Percentiles rank a stretch among this genome's conserved stretches.
These are phyloP conservation scores for Agrotis clavis DNA, from an alignment of 2,888 invertebrate species.

Conservation along the genomic window DNA sequence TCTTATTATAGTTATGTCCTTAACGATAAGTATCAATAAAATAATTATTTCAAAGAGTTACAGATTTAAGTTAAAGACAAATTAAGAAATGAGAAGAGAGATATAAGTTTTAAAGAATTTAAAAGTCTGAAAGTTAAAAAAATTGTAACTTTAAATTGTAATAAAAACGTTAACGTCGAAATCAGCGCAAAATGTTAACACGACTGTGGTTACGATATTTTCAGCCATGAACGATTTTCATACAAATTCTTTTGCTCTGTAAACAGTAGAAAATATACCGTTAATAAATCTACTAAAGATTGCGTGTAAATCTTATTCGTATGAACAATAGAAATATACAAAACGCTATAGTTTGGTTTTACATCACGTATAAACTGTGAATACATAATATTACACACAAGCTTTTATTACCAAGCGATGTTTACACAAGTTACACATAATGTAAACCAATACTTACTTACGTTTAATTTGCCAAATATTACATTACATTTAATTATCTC, in stretches of 20 bases:
- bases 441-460: slow-evolving; percentile 78
- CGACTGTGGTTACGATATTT: slow-evolving; percentile 44
- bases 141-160: slow-evolving; percentile 44
- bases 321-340: slow-evolving; percentile 89
- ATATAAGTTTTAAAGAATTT: slow-evolving; percentile 10
- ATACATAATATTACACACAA: slow-evolving; percentile 64
- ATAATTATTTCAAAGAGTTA: slow-evolving; percentile 26
- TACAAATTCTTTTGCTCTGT: slow-evolving; percentile 70
- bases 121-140: slow-evolving; percentile 39
- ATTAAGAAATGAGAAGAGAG: slow-evolving; percentile 31
- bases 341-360: slow-evolving; percentile 86
- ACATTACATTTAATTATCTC: slow-evolving; percentile 87
- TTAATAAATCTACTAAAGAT: slow-evolving; percentile 82
- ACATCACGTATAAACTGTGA: slow-evolving; percentile 80
- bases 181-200: slow-evolving; percentile 49
- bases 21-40: slow-evolving; percentile 40
- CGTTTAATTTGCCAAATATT: slow-evolving; percentile 85
- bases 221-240: slow-evolving; percentile 45
- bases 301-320: slow-evolving; percentile 84
- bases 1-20: slow-evolving; percentile 32
- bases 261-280: slow-evolving; percentile 87
- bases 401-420: slow-evolving; percentile 56
- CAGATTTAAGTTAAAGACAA: slow-evolving; percentile 24
- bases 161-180: slow-evolving; percentile 55
- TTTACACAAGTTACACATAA: slow-evolving; percentile 71